phyloP scores from a whole-genome alignment of 2,113 vertebrate genomes.

The Amia ocellicauda region DNA sequence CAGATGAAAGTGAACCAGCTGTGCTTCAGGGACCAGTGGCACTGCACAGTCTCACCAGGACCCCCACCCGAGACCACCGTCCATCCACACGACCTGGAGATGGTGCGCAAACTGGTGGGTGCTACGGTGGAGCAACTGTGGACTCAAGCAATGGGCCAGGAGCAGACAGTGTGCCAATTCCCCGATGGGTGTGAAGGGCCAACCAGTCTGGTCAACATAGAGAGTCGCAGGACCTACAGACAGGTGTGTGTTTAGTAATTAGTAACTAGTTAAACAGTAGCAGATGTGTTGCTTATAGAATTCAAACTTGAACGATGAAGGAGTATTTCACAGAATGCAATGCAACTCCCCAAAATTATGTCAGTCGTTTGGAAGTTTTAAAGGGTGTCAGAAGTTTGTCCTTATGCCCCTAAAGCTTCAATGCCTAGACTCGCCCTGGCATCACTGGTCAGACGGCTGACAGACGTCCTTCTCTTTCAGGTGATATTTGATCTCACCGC shows the following conservation, averaged over 20 bases:
- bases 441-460: not conserved
- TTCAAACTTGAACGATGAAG: too few species aligned
- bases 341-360: too few species aligned
- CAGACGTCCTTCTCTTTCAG: constrained; percentile 34
- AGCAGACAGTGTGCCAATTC: not conserved
- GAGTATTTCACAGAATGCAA: too few species aligned
- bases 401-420: too few species aligned
- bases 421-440: too few species aligned
- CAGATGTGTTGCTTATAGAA: too few species aligned
- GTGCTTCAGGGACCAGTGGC: constrained; percentile 52
- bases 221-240: constrained; percentile 54
- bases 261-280: not conserved
- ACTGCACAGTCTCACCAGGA: constrained; percentile 44
- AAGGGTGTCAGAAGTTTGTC: too few species aligned
- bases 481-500: constrained; percentile 53
- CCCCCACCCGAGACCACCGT: constrained; percentile 40
- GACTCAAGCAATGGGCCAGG: constrained; percentile 34
- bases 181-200: constrained; percentile 28
- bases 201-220: constrained; percentile 33
- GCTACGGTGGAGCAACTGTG: constrained; percentile 47
- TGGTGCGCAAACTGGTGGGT: constrained; percentile 42
- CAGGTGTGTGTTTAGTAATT: constrained; percentile 43
- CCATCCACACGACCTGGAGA: constrained; percentile 41
- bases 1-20: constrained; percentile 20
- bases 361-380: too few species aligned